Conservation (phyloP, 1,140 invertebrate species). For the Himalopsyche phryganea region DNA sequence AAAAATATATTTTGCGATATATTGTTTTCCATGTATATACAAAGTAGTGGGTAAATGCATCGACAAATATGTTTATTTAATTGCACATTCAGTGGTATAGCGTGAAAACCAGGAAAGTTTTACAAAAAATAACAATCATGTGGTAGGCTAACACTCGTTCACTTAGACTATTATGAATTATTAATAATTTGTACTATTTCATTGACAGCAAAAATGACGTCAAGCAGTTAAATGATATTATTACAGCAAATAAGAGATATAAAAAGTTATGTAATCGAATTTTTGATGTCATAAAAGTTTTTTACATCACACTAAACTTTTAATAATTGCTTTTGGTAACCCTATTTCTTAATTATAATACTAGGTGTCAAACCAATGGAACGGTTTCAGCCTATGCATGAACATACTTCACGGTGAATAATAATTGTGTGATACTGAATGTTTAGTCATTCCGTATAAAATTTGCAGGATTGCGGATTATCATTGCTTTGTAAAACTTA, state of each 20-base stretch:
- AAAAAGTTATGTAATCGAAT: slow-evolving; percentile 5
- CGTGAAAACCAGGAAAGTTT: slow-evolving; percentile 5
- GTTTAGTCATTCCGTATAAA: no score
- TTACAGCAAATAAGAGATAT: slow-evolving; percentile 3
- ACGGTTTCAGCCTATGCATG: neutral
- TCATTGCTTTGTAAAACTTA: no score
- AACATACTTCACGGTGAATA: no score
- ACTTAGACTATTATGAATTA: slow-evolving; percentile 28
- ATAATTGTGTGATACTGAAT: no score
- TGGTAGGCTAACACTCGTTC: slow-evolving; percentile 4
- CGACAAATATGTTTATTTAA: slow-evolving; percentile 31
- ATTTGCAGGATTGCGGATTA: no score
- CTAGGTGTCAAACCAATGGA: slow-evolving; percentile 4
- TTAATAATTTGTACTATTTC: slow-evolving; percentile 34
- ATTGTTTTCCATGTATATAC: slow-evolving; percentile 4
- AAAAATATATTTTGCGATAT: neutral
- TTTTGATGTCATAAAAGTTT: slow-evolving; percentile 1
- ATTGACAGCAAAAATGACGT: slow-evolving; percentile 21
- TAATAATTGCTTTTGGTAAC: neutral
- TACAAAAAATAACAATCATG: neutral
- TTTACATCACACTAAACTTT: slow-evolving; percentile 3
- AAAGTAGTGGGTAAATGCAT: slow-evolving; percentile 23
- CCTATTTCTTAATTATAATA: neutral
- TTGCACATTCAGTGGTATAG: slow-evolving; percentile 28
- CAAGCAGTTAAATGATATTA: slow-evolving; percentile 12